These are phyloP conservation scores for Aphis gossypii DNA, from an alignment of 1,140 invertebrate genomes.

Conservation along the genomic window DNA sequence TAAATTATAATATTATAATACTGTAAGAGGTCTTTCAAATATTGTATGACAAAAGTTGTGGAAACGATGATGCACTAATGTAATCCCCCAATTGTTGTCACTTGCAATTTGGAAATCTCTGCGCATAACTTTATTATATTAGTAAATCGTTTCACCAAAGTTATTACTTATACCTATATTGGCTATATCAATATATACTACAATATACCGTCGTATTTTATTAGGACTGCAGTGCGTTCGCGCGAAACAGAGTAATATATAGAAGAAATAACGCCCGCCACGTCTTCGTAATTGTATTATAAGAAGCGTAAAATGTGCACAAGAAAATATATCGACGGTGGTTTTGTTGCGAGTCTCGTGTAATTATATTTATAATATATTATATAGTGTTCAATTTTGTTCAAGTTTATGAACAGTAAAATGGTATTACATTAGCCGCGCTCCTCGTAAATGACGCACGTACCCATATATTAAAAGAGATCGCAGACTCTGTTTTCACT, in stretches of 20 bases:
- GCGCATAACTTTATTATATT: too few species aligned
- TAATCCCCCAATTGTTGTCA: too few species aligned
- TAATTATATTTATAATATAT: not conserved
- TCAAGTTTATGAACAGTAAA: not conserved
- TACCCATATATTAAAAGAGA: not conserved
- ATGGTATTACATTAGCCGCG: not conserved
- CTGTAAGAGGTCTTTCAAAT: too few species aligned
- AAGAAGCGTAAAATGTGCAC: not conserved
- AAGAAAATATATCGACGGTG: conserved; percentile 15
- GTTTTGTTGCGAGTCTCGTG: not conserved
- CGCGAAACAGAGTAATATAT: not conserved
- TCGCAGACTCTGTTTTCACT: not conserved
- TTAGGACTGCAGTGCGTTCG: not conserved
- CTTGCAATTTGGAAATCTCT: too few species aligned
- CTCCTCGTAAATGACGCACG: not conserved
- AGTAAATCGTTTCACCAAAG: too few species aligned
- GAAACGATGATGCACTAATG: too few species aligned
- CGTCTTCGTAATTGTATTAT: not conserved
- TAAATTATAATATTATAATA: too few species aligned
- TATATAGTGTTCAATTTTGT: not conserved
- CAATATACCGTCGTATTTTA: not conserved
- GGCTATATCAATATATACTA: not conserved
- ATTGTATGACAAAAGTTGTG: too few species aligned
- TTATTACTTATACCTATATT: not conserved
- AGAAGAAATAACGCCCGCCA: not conserved